Evolutionary conservation across 2,113 vertebrate species (phyloP).

Genomic region (Microcebus jonahi): DNA sequence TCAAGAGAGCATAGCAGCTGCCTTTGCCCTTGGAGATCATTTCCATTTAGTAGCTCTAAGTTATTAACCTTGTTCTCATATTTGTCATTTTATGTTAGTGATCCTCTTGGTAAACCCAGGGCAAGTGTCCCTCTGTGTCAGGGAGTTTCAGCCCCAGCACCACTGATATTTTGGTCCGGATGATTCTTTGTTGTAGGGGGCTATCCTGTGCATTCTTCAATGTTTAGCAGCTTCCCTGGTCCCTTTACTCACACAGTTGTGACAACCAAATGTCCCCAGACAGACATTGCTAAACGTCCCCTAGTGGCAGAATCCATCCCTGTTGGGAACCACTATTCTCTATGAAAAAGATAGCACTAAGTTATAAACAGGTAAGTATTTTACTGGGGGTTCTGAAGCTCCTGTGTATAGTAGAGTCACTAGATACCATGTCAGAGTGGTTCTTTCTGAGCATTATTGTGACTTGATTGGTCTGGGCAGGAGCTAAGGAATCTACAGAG

Average conservation of each 20-base stretch:
- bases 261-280: background rate
- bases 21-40: background rate
- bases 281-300: background rate
- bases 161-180: rapidly evolving
- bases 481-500: background rate
- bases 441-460: background rate
- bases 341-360: background rate
- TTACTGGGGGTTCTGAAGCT: background rate
- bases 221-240: rapidly evolving
- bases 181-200: background rate
- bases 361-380: background rate
- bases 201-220: background rate
- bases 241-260: background rate
- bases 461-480: background rate
- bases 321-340: rapidly evolving
- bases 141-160: background rate
- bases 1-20: background rate
- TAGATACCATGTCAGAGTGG: background rate
- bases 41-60: background rate
- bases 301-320: background rate
- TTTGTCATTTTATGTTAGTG: background rate
- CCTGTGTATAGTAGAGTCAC: background rate
- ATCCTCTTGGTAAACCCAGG: background rate
- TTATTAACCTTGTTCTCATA: background rate
- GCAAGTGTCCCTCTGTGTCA: background rate